Evolutionary conservation across 2,113 vertebrate genomes (phyloP).

Genomic region (Phaethornis superciliosus): DNA sequence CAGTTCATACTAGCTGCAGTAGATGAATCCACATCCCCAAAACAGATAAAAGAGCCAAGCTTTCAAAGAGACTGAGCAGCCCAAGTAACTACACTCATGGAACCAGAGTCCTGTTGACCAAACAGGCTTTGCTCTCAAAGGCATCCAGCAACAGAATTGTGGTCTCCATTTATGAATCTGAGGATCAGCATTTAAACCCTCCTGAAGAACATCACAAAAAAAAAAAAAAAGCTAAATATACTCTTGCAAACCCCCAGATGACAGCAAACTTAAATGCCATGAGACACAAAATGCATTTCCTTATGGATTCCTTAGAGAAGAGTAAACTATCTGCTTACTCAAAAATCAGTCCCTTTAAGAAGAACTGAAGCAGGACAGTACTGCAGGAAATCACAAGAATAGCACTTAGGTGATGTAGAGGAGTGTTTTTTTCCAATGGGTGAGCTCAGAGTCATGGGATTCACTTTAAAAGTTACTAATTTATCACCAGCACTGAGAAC

Average conservation of each 20-base stretch:
- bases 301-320: background rate
- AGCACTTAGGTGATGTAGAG: background rate
- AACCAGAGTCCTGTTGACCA: background rate
- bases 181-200: background rate
- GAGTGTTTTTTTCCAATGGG: background rate
- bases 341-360: background rate
- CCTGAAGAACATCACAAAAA: background rate
- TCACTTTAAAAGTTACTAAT: background rate
- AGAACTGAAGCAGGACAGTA: background rate
- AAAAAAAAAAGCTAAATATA: background rate
- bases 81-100: background rate
- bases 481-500: background rate
- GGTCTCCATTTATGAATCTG: background rate
- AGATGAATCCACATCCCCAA: background rate
- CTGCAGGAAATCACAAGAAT: background rate
- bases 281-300: background rate
- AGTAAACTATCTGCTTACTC: slow-evolving; percentile 3
- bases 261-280: background rate
- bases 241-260: background rate
- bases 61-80: background rate
- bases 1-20: background rate
- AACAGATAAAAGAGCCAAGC: background rate
- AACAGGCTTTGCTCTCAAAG: background rate
- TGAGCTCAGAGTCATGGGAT: background rate
- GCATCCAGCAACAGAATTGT: background rate